Evolutionary conservation across 2,113 vertebrate genomes (phyloP), one percentile per base, ranked within the genome.

Genomic region (Hiodon alosoides): DNA sequence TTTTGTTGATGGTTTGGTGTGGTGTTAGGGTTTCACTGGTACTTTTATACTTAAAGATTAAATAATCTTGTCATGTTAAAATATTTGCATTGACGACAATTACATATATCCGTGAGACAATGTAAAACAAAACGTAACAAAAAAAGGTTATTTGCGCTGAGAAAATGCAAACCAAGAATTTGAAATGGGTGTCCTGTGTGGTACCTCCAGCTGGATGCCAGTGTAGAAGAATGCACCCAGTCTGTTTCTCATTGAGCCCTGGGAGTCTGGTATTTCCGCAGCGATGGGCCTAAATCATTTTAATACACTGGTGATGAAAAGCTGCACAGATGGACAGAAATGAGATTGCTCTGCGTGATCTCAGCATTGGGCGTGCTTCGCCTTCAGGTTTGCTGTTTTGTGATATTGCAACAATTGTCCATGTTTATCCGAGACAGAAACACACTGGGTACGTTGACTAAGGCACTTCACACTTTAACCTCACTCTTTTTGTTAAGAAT

Each of bases 281-380:
- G 76, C 83, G 81, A 80, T 83, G 82, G 79, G 69, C 57, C 85
- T 83, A 77, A 86, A 85, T 84, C 80, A 85, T 81, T 67, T 84
- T 89, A 87, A 89, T 87, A 84, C 83, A 51, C 74, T 81, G 75
- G 81, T 83, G 86, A 72, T 87, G 87, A 86, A 88, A 89, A 81
- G 78, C 69, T 71, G 76, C 70, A 55, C 46, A 54, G 65, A 70
- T 78, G 69, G 46, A 83, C 79, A 78, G 78, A 76, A 72, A 75
- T 64, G 83, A 82, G 17, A 64, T 51, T 16, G 51, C 57, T 79
- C 75, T 74, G 83, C 76, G 83, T 84, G 84, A 86, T 79, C 79
- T 84, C 85, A 85, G 78, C 78, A 51, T 57, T 16, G 14, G 31
- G 58, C 53, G 73, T 65, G 72, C 80, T 70, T 76, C 7, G 54